Evolutionary conservation across 2,797 vertebrate genomes (phyloP).

Genomic region (Leptatherina wallacei): DNA sequence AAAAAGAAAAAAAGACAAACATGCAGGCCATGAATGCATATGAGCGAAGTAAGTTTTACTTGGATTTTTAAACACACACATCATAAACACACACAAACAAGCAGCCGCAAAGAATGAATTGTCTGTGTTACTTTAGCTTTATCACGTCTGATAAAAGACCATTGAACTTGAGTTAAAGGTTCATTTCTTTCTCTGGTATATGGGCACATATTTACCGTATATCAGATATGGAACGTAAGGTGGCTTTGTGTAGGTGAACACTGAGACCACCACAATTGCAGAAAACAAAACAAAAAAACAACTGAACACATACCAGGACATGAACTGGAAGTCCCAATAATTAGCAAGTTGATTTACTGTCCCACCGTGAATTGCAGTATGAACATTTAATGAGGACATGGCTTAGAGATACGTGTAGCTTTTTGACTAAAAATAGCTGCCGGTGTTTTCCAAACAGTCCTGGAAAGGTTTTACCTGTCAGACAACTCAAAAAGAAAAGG

Average conservation of each 20-base stretch:
- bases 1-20: slow-evolving; percentile 13
- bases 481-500: background rate
- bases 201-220: background rate
- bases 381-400: slow-evolving; percentile 4
- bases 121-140: slow-evolving; percentile 43
- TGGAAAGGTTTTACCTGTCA: background rate
- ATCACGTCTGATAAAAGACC: slow-evolving; percentile 44
- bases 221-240: background rate
- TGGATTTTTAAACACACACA: background rate
- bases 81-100: background rate
- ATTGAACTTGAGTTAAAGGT: slow-evolving; percentile 26
- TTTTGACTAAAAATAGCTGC: background rate
- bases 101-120: slow-evolving; percentile 37
- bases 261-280: background rate
- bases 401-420: background rate
- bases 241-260: background rate
- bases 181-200: slow-evolving; percentile 52
- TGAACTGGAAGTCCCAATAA: background rate
- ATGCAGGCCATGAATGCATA: background rate
- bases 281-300: background rate
- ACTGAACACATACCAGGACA: background rate
- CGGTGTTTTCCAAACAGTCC: background rate
- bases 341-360: background rate
- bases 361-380: background rate
- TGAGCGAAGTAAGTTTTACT: slow-evolving; percentile 1